These are phyloP conservation scores for Halichoerus grypus DNA, from an alignment of 2,113 vertebrate species.

Conservation along the genomic window DNA sequence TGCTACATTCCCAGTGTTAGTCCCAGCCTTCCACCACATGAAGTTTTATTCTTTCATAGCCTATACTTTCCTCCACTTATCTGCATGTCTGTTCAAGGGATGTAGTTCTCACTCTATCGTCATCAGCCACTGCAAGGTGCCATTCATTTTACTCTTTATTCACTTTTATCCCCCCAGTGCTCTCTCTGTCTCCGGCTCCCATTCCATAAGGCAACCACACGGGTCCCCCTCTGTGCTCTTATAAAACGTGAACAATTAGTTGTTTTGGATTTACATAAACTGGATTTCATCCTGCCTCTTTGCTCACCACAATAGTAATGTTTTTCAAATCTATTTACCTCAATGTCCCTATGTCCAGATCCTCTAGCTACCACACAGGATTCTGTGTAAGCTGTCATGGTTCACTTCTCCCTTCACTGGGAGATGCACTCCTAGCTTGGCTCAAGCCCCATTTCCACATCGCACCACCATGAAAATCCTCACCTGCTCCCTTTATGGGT, in stretches of 20 bases:
- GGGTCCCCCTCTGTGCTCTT: not conserved
- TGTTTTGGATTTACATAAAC: not conserved
- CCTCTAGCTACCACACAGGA: not conserved
- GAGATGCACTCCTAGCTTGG: rapidly evolving
- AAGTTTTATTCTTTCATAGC: not conserved
- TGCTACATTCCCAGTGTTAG: rapidly evolving
- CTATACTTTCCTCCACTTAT: not conserved
- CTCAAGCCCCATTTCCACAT: not conserved
- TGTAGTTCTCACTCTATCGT: not conserved
- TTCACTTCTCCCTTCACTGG: too few species aligned
- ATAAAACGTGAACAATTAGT: not conserved
- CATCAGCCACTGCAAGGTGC: not conserved
- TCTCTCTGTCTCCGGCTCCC: not conserved
- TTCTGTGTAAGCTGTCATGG: rapidly evolving
- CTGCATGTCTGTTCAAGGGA: not conserved
- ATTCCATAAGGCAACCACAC: not conserved
- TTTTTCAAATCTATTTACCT: not conserved
- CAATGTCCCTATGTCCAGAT: not conserved
- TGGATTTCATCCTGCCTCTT: not conserved
- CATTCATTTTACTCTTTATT: not conserved
- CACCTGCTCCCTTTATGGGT: not conserved
- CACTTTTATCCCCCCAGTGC: not conserved
- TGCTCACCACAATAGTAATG: not conserved
- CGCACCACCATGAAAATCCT: not conserved
- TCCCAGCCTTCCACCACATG: not conserved